These are phyloP conservation scores for Cylas formicarius DNA, from an alignment of 1,140 invertebrate species.

Conservation along the genomic window DNA sequence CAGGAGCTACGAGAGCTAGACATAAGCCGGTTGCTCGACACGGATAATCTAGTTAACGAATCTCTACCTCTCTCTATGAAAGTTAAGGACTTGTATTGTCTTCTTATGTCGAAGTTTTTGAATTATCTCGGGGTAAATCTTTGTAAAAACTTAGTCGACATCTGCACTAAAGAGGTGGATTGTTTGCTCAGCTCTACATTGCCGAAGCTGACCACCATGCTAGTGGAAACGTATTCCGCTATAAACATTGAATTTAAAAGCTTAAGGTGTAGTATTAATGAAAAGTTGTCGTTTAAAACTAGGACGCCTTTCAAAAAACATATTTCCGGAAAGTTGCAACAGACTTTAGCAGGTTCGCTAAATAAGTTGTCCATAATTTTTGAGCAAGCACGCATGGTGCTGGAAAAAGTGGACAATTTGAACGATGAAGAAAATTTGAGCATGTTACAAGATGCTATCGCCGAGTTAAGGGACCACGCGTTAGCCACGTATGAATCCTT, in stretches of 20 bases:
- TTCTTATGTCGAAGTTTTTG: constrained; percentile 20
- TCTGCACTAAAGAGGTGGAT: not conserved
- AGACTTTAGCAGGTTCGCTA: constrained; percentile 15
- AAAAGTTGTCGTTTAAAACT: no score
- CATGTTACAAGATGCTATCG: constrained; percentile 12
- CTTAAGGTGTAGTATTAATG: no score
- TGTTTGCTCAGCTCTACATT: constrained; percentile 9
- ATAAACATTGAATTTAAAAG: no score
- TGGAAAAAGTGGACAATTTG: constrained; percentile 12
- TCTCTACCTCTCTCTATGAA: not conserved
- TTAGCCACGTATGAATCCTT: constrained; percentile 24
- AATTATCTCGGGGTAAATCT: constrained; percentile 21
- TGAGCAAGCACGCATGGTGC: constrained; percentile 17
- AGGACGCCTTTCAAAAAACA: not conserved
- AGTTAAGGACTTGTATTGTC: constrained; percentile 16
- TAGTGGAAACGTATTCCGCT: constrained; percentile 3
- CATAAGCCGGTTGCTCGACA: not conserved
- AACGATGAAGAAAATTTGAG: constrained; percentile 4
- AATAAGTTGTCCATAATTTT: constrained; percentile 24
- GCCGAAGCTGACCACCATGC: not conserved
- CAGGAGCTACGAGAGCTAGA: constrained; percentile 5
- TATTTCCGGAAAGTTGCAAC: constrained; percentile 16
- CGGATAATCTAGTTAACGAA: not conserved
- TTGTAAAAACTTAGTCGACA: not conserved
- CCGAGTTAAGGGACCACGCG: constrained; percentile 20